Evolutionary conservation across 2,113 vertebrate genomes (phyloP).

Genomic region (Megalops atlanticus): DNA sequence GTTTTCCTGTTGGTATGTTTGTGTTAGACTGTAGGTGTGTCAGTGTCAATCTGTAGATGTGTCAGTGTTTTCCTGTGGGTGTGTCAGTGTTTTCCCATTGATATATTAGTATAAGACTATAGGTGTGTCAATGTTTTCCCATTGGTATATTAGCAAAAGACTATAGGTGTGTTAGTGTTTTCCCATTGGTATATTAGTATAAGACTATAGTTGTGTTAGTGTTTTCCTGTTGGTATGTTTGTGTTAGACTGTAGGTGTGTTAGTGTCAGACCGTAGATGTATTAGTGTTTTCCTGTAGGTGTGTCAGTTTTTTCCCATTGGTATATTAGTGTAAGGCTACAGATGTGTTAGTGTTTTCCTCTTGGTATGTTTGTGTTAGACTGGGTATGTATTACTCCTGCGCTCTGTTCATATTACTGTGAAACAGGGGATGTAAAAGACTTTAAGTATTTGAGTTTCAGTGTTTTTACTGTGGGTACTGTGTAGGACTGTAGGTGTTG

Average conservation of each 20-base stretch:
- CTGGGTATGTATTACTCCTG: too few relatives aligned
- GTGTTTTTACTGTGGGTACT: too few relatives aligned
- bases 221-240: too few relatives aligned
- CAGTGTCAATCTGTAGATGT: background rate
- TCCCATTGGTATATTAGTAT: too few relatives aligned
- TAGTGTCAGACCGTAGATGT: too few relatives aligned
- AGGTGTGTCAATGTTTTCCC: background rate
- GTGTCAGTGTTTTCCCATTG: background rate
- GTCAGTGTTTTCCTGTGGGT: background rate
- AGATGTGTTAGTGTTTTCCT: too few relatives aligned
- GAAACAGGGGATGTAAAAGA: too few relatives aligned
- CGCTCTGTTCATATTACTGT: too few relatives aligned
- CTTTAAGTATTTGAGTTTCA: background rate
- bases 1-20: too few relatives aligned
- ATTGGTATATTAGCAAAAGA: too few relatives aligned
- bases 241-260: background rate
- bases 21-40: background rate
- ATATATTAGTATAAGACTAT: background rate
- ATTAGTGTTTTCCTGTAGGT: background rate
- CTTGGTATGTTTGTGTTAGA: background rate
- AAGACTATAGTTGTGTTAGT: too few relatives aligned
- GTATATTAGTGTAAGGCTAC: background rate
- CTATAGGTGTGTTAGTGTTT: background rate
- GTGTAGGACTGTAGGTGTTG: too few relatives aligned
- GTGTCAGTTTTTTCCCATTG: background rate